Percentiles rank a stretch among this genome's conserved stretches.
Conservation (phyloP, 2,797 vertebrate genomes). For the Leptodactylus fallax region DNA sequence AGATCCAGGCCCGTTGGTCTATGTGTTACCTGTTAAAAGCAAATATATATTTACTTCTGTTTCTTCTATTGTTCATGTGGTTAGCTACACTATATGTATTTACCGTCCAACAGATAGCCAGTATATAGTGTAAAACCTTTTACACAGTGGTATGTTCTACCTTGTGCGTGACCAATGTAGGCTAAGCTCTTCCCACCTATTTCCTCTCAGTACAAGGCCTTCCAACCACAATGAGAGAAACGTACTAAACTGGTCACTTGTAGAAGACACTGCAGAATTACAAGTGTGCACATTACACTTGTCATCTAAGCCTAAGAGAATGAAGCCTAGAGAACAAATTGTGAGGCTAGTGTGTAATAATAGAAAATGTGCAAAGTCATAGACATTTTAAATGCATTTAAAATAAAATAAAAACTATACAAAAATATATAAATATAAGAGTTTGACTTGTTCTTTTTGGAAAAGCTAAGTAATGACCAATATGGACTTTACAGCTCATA, state of each 20-base stretch:
- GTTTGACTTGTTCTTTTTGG: too few relatives aligned
- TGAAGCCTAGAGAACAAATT: not conserved
- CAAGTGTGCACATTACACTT: not conserved
- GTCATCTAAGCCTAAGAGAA: not conserved
- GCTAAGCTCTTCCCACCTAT: constrained; percentile 4
- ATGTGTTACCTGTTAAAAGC: not conserved
- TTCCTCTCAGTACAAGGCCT: constrained; percentile 30
- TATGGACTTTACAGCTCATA: too few relatives aligned
- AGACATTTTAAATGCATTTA: too few relatives aligned
- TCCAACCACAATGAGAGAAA: constrained; percentile 37
- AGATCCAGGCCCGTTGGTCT: not conserved
- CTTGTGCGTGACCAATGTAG: not conserved
- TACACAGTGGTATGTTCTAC: not conserved
- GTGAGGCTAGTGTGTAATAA: too few relatives aligned
- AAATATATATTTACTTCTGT: not conserved
- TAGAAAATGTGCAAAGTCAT: not conserved
- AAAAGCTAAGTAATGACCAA: too few relatives aligned
- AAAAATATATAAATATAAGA: too few relatives aligned
- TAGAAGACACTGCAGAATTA: not conserved
- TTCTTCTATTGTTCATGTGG: not conserved
- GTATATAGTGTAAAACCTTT: not conserved
- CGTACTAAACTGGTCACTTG: not conserved
- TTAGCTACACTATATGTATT: not conserved
- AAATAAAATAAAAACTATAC: too few relatives aligned
- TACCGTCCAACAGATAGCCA: not conserved